Conservation (phyloP, 2,888 invertebrate species). For the Temnothorax unifasciatus region DNA sequence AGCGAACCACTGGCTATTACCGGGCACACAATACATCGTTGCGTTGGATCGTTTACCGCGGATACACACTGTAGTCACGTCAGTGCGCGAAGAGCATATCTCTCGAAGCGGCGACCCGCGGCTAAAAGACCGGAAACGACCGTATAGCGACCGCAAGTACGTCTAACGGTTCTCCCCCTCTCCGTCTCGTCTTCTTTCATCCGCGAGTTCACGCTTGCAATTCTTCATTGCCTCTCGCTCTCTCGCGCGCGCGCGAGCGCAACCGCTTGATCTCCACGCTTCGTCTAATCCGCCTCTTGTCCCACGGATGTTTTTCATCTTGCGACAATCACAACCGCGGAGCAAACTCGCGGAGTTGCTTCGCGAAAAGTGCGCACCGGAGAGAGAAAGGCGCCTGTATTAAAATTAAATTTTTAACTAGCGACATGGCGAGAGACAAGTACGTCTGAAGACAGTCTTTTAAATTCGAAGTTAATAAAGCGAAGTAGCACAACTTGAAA, state of each 20-base stretch:
- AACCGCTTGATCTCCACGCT: conserved; percentile 58
- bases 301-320: conserved; percentile 40
- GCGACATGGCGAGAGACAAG: not conserved
- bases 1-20: conserved; percentile 10
- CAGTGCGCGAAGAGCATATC: conserved; percentile 61
- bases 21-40: not conserved
- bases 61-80: conserved; percentile 49
- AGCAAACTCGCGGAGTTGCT: not conserved
- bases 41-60: conserved; percentile 58
- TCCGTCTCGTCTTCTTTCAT: conserved; percentile 53
- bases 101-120: conserved; percentile 68
- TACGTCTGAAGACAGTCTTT: not conserved
- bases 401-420: conserved; percentile 44
- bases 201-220: conserved; percentile 65
- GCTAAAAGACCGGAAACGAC: conserved; percentile 79
- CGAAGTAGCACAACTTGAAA: conserved; percentile 20
- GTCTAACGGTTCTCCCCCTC: conserved; percentile 76
- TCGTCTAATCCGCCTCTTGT: conserved; percentile 63
- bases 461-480: conserved; percentile 31
- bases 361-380: not conserved
- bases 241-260: conserved; percentile 19
- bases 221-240: conserved; percentile 55
- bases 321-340: not conserved
- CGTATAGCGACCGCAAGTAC: conserved; percentile 76
- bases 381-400: not conserved